A percentile compares a stretch with the other conserved stretches of the same genome.
phyloP scores from a whole-genome alignment of 2,113 vertebrate species.

The Cheirogaleus medius region DNA sequence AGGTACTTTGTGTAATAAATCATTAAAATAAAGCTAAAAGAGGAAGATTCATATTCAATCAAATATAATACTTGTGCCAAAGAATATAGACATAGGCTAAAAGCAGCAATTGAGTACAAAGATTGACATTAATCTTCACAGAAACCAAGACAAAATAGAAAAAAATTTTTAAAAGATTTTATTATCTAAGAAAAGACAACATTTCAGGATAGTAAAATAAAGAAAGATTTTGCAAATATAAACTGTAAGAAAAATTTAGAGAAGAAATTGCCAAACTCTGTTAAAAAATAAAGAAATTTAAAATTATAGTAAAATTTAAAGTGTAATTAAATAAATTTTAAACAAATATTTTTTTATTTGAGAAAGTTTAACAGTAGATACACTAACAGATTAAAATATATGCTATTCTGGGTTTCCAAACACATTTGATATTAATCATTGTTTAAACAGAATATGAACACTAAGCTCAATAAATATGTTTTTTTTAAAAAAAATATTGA shows the following conservation, averaged over 20 bases:
- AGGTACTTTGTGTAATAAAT: neutral
- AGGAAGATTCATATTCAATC: neutral
- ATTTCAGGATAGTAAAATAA: neutral
- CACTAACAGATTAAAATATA: neutral
- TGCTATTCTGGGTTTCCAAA: neutral
- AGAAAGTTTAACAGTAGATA: neutral
- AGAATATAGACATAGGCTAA: neutral
- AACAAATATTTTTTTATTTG: neutral
- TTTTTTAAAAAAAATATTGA: neutral
- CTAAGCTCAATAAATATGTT: neutral
- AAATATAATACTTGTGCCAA: neutral
- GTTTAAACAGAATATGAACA: neutral
- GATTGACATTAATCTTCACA: neutral
- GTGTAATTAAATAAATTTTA: neutral
- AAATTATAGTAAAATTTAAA: neutral
- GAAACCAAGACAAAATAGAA: neutral
- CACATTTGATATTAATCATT: slow-evolving; percentile 23
- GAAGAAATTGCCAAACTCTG: neutral
- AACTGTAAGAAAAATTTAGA: slow-evolving; percentile 2
- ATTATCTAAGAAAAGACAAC: neutral
- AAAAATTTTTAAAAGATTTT: neutral
- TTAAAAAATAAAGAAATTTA: neutral
- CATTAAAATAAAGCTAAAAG: neutral
- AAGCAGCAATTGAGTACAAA: neutral
- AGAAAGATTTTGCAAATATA: neutral